Base-by-base conservation (phyloP, 1,140 invertebrate species). In the Chironomus striatipennis region DNA sequence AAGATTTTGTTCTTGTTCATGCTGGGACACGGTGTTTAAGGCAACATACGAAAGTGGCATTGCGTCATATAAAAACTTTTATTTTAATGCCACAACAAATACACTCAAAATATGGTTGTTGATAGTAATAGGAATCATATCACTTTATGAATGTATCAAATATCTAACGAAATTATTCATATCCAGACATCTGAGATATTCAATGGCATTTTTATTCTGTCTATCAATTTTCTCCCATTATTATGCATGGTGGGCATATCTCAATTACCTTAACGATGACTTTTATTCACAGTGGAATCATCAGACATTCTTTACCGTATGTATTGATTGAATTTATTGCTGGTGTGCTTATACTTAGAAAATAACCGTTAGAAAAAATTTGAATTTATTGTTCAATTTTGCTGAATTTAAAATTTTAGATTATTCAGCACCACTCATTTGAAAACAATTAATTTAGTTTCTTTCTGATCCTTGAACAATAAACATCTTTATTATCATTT, bases 181-280 rank as follows among this genome's bases (percentile, higher is more conserved):
- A 65, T 81, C 85, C 43, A 80, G 85, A 65, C 83, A 86, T 76
- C 78, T 91, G 12, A 84, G 91, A 76, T 83, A 83, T 74, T 86
- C 85, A n/a, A 93, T 93, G 91, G 81, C 90, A 20, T 77, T 89
- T 10, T 83, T 93, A 1, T 92, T 93, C 78, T 77, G 87, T 5
- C 84, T 88, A 12, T 89, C 90, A 21, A 81, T 93, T 74, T 93
- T 92, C 79, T 91, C 92, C 0, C 90, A 94, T 79, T 93, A 93
- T 79, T 94, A 93, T 79, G 88, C 90, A 1, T 93, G 91, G 91
- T 94, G 92, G 92, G 87, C 87, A 20, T 91, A 90, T 77, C 89
- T 93, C 75, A 93, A 92, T 82, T 94, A 93, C 78, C 92, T 90
- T 86, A 94, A 94, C 78, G 92, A 94, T 77, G 91, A 92, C 74